A percentile compares a stretch with the other conserved stretches of the same genome.
Evolutionary conservation across 2,888 invertebrate genomes (phyloP).

Genomic region (Portevinia maculata): DNA sequence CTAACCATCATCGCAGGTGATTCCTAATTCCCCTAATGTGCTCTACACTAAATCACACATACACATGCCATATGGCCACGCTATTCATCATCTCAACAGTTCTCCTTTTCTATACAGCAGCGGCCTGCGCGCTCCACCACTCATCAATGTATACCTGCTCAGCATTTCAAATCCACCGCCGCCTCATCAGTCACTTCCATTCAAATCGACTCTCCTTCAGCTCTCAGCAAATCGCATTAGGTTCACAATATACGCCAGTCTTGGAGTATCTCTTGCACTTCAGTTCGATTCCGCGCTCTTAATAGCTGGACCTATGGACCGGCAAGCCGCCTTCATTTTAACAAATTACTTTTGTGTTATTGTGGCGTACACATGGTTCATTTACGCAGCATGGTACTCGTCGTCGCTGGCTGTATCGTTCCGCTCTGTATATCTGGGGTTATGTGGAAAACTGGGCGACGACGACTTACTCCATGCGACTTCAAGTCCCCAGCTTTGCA

Average conservation of each 20-base stretch:
- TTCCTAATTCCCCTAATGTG: conserved; percentile 74
- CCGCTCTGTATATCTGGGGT: conserved; percentile 70
- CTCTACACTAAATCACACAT: conserved; percentile 70
- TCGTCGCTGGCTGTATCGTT: conserved; percentile 34
- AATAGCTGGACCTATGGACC: conserved; percentile 47
- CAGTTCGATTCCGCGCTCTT: conserved; percentile 59
- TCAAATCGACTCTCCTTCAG: conserved; percentile 45
- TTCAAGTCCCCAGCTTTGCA: background rate
- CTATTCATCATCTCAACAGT: conserved; percentile 74
- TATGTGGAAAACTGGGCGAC: conserved; percentile 63
- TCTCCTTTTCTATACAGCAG: conserved; percentile 5
- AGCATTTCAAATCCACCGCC: conserved; percentile 52
- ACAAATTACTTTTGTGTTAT: conserved; percentile 73
- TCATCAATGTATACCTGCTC: conserved; percentile 35
- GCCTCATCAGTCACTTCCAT: conserved; percentile 71
- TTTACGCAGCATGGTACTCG: conserved; percentile 62
- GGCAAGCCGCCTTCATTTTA: conserved; percentile 73
- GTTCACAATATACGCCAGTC: too few relatives aligned
- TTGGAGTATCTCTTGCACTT: conserved; percentile 36
- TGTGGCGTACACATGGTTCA: conserved; percentile 72
- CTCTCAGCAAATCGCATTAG: conserved; percentile 57
- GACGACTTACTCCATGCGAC: conserved; percentile 25
- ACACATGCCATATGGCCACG: conserved; percentile 58
- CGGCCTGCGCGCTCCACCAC: conserved; percentile 11
- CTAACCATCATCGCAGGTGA: conserved; percentile 68